phyloP scores from a whole-genome alignment of 37 sponge, comb jelly and placozoan genomes.

The Tethya wilhelma region DNA sequence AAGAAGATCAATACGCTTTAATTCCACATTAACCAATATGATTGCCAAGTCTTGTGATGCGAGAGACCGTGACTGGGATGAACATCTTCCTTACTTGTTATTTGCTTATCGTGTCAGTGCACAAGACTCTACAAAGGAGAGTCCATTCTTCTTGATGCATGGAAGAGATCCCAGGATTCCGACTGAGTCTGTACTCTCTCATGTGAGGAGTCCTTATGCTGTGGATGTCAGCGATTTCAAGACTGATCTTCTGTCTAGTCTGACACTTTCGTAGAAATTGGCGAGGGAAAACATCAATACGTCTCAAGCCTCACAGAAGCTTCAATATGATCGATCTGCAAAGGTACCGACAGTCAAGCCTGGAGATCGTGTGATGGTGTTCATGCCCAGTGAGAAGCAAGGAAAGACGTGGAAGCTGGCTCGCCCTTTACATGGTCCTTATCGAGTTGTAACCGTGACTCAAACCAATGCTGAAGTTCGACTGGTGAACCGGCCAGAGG shows the following conservation, averaged over 20 bases:
- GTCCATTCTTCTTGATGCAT: conserved; percentile 55
- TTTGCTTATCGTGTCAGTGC: conserved; percentile 53
- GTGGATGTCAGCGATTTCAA: conserved; percentile 53
- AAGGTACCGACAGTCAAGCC: not conserved
- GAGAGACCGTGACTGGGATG: conserved; percentile 40
- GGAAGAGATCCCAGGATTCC: conserved; percentile 55
- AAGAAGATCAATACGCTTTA: conserved; percentile 62
- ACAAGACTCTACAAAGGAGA: conserved; percentile 59
- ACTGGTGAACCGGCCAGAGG: conserved; percentile 6
- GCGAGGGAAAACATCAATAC: conserved; percentile 21
- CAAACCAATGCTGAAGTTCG: conserved; percentile 41
- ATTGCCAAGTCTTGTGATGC: conserved; percentile 37
- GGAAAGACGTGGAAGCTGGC: conserved; percentile 36
- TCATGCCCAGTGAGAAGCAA: conserved; percentile 27
- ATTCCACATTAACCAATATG: conserved; percentile 42
- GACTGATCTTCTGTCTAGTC: conserved; percentile 2
- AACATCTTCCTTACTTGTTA: conserved; percentile 40
- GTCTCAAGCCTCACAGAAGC: conserved; percentile 21
- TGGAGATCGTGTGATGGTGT: conserved; percentile 48
- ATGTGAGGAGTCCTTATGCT: conserved; percentile 2
- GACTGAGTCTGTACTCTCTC: conserved; percentile 23
- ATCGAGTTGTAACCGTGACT: conserved; percentile 19
- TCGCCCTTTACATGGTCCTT: conserved; percentile 49
- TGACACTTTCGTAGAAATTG: conserved; percentile 30
- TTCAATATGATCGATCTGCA: conserved; percentile 8